Conservation (phyloP, 2,888 invertebrate species). For the Mellilla xanthometata region DNA sequence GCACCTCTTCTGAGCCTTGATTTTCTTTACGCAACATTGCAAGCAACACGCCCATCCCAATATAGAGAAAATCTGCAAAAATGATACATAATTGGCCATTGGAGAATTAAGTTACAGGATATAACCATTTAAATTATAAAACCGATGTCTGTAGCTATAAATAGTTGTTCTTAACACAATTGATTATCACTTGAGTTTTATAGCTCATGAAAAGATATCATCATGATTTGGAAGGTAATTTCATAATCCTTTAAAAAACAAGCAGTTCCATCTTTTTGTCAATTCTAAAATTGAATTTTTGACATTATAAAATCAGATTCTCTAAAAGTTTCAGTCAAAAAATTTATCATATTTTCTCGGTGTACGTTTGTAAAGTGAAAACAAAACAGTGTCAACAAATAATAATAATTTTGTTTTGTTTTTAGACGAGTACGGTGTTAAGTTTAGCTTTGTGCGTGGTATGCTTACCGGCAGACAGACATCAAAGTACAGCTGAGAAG, state of each 20-base stretch:
- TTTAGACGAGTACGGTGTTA: conserved; percentile 49
- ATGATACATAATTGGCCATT: conserved; percentile 42
- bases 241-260: no score
- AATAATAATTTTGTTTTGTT: conserved; percentile 24
- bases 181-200: conserved; percentile 44
- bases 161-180: conserved; percentile 45
- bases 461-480: conserved; percentile 37
- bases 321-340: no score
- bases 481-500: conserved; percentile 56
- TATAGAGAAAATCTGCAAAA: conserved; percentile 40
- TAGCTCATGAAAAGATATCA: conserved; percentile 46
- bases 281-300: no score
- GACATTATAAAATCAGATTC: no score
- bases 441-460: conserved; percentile 49
- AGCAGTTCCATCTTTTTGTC: no score
- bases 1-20: conserved; percentile 27
- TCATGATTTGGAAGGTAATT: conserved; percentile 66
- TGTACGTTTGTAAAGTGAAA: no score
- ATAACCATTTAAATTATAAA: conserved; percentile 48
- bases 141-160: conserved; percentile 49
- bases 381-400: no score
- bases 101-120: conserved; percentile 44
- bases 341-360: no score
- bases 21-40: conserved; percentile 36
- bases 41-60: conserved; percentile 43